Conservation (phyloP, 2,113 vertebrate species). For the Numida meleagris region DNA sequence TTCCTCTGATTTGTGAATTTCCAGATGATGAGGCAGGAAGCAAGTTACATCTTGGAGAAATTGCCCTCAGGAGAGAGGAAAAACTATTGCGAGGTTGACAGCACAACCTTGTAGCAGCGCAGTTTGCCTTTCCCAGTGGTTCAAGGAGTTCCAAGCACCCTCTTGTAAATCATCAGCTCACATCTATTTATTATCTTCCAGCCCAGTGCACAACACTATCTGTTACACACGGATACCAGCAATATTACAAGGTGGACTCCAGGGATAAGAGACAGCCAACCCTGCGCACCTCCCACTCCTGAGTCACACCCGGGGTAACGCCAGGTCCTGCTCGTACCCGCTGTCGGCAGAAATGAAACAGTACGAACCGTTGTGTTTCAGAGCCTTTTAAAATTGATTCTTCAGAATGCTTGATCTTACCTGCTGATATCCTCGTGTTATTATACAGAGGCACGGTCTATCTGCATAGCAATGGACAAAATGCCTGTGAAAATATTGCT, state of each 20-base stretch:
- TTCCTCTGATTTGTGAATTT: conserved; percentile 76
- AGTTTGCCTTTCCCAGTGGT: conserved; percentile 69
- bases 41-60: conserved; percentile 71
- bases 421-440: neutral
- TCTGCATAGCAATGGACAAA: conserved; percentile 26
- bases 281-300: conserved; percentile 56
- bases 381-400: neutral
- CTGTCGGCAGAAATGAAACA: conserved; percentile 37
- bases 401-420: neutral
- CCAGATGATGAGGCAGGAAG: conserved; percentile 72
- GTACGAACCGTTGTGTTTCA: conserved; percentile 18
- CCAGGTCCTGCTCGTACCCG: conserved; percentile 43
- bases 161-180: conserved; percentile 81
- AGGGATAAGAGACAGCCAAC: conserved; percentile 69
- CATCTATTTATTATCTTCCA: conserved; percentile 83
- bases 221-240: conserved; percentile 80
- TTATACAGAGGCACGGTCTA: neutral
- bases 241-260: conserved; percentile 76
- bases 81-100: conserved; percentile 74
- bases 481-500: conserved; percentile 9
- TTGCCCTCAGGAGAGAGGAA: conserved; percentile 71
- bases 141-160: conserved; percentile 78
- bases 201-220: conserved; percentile 80
- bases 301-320: conserved; percentile 52
- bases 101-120: conserved; percentile 58